phyloP scores from a whole-genome alignment of 2,113 vertebrate genomes.

The Erinaceus europaeus region DNA sequence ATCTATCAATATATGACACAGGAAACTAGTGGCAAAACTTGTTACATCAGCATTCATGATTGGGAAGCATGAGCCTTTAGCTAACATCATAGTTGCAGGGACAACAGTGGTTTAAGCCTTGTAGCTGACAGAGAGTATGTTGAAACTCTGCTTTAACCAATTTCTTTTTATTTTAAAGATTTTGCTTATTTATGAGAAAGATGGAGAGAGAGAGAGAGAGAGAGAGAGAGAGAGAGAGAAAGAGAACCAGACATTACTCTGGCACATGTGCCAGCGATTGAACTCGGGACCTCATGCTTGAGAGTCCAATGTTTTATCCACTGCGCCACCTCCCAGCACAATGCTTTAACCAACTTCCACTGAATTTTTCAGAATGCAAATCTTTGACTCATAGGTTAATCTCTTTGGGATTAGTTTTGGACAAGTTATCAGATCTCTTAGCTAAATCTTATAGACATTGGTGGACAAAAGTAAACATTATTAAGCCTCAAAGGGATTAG shows the following conservation, averaged over 20 bases:
- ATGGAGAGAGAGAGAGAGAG: too few species aligned
- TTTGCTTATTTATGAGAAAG: too few species aligned
- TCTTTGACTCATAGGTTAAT: neutral
- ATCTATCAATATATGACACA: neutral
- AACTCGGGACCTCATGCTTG: too few species aligned
- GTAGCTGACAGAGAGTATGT: neutral
- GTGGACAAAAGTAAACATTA: neutral
- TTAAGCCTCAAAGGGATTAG: neutral
- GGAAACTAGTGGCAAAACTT: neutral
- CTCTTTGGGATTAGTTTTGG: constrained; percentile 3
- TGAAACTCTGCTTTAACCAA: neutral
- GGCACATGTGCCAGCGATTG: too few species aligned
- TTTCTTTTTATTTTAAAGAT: too few species aligned
- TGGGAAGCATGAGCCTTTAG: neutral
- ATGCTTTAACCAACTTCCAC: too few species aligned
- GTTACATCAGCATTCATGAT: neutral
- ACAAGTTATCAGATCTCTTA: neutral
- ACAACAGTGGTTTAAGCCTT: neutral
- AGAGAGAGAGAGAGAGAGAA: too few species aligned
- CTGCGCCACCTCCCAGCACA: too few species aligned
- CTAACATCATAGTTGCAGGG: neutral
- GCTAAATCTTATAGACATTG: neutral
- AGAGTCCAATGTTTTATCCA: too few species aligned
- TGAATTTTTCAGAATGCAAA: neutral
- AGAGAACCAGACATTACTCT: too few species aligned